A percentile compares a stretch with the other conserved stretches of the same genome.
Evolutionary conservation across 1,140 invertebrate genomes (phyloP).

Genomic region (Stratiolaelaps scimitus): DNA sequence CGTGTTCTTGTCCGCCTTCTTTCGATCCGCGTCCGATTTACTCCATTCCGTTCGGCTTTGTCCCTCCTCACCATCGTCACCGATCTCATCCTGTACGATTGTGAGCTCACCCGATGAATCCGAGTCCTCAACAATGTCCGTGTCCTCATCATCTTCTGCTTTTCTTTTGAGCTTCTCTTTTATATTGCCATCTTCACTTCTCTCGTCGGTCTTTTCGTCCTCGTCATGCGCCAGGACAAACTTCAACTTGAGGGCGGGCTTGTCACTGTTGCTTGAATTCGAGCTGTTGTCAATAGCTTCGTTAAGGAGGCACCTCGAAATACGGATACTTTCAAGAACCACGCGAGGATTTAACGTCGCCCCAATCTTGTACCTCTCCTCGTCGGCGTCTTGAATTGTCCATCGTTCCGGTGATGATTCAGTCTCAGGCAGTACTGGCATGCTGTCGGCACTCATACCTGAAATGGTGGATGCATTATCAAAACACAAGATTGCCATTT

Average conservation of each 20-base stretch:
- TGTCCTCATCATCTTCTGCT: not conserved
- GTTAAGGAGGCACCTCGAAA: not conserved
- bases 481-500: no score
- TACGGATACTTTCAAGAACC: constrained; percentile 1
- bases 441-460: constrained; percentile 17
- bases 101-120: constrained; percentile 7
- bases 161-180: not conserved
- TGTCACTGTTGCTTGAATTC: no score
- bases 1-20: no score
- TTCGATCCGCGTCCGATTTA: not conserved
- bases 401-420: not conserved
- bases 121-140: not conserved
- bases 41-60: not conserved
- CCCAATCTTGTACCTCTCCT: no score
- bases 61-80: not conserved
- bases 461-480: not conserved
- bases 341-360: not conserved
- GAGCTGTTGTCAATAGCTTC: not conserved
- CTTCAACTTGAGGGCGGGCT: constrained; percentile 5
- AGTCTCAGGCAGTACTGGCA: constrained; percentile 5
- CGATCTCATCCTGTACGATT: not conserved
- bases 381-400: not conserved
- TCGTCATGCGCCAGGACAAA: not conserved
- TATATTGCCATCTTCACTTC: not conserved
- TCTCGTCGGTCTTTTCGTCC: constrained; percentile 10